Evolutionary conservation across 2,888 invertebrate species (phyloP), one percentile per base, ranked within the genome.

Genomic region (Diadromus collaris): DNA sequence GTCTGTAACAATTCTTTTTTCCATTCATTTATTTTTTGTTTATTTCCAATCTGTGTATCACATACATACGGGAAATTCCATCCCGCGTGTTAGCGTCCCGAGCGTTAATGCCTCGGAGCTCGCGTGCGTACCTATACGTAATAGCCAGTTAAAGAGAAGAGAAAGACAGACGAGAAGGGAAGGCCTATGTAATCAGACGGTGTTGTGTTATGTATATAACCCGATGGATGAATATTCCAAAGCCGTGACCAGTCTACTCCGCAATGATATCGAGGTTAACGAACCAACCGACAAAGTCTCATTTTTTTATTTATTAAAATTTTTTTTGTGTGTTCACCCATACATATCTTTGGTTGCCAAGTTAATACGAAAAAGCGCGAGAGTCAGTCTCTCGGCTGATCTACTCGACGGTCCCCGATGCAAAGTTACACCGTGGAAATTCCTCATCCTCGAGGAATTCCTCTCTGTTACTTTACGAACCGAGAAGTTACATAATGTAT

Each of bases 401-500:
- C n/a, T 44, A 16, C 51, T 6, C 24, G 38, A 16, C 38, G 38
- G 16, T 16, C 38, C 2, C 1, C 38, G 38, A 29, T 32, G 19
- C 44, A 27, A 46, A 19, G 46, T 32, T 6, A 9, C n/a, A 34
- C 21, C 27, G 38, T 41, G 60, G 32, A 78, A 75, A 77, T 65
- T 48, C 58, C 77, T 29, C 38, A 29, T 38, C 19, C n/a, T 46
- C 16, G 63, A 84, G 84, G 88, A 88, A 87, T 87, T 83, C 82
- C 64, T 81, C 78, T 82, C 83, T 80, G 83, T 85, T 83, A 86
- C 87, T 89, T 90, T 89, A 89, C 86, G 89, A 84, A 85, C 86
- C 89, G 86, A 84, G 85, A 84, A 88, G 87, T 88, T 90, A 87
- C 89, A 90, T 90, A 89, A 90, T 90, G 89, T 86, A 89, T 89